Evolutionary conservation across 2,888 invertebrate genomes (phyloP).

Genomic region (Poecilobothrus nobilitatus): DNA sequence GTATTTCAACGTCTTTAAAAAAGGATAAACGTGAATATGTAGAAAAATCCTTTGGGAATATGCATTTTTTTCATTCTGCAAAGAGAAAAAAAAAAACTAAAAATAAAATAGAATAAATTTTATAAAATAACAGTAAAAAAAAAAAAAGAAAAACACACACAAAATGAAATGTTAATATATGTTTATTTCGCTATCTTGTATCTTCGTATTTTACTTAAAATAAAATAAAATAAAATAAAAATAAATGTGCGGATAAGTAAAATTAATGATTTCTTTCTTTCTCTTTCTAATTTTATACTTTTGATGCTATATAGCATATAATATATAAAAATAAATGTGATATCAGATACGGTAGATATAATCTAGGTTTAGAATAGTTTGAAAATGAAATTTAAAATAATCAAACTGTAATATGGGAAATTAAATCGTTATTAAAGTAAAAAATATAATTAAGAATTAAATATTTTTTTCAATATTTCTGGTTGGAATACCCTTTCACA

Average conservation of each 20-base stretch:
- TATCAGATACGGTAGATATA: no score
- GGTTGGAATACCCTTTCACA: no score
- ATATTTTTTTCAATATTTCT: no score
- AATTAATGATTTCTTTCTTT: slow-evolving; percentile 23
- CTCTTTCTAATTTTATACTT: not conserved
- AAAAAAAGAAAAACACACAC: not conserved
- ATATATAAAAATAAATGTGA: no score
- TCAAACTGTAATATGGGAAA: no score
- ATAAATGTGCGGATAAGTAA: slow-evolving; percentile 26
- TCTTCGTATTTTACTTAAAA: not conserved
- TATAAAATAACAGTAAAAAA: not conserved
- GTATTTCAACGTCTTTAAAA: slow-evolving; percentile 8
- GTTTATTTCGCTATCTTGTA: not conserved
- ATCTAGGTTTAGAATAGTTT: no score
- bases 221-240: slow-evolving; percentile 9
- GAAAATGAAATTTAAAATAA: no score
- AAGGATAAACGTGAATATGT: slow-evolving; percentile 13
- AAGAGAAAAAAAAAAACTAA: no score
- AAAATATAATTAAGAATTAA: no score
- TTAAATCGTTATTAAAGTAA: no score
- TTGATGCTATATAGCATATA: not conserved
- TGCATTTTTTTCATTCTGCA: no score
- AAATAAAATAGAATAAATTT: no score
- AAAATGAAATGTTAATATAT: not conserved
- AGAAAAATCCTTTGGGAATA: slow-evolving; percentile 10